Percentiles rank a stretch among this genome's conserved stretches.
These are phyloP conservation scores for Brachionus sp. DNA, from an alignment of 1,140 invertebrate genomes.

Conservation along the genomic window DNA sequence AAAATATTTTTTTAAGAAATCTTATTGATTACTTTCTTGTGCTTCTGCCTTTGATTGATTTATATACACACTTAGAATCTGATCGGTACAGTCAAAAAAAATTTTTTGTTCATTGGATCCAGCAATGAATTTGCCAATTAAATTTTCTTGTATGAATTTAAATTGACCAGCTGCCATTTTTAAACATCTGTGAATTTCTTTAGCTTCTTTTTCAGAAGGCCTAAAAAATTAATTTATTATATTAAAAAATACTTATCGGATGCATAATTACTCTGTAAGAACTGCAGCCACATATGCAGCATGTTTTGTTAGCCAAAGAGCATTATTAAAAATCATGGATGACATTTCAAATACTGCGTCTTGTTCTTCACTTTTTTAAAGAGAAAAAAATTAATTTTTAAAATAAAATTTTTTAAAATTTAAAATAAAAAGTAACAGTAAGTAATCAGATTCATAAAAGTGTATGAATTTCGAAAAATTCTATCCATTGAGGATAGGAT, in stretches of 20 bases:
- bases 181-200: conserved; percentile 68
- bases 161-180: conserved; percentile 69
- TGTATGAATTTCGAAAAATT: too few species aligned
- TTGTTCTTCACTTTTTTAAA: conserved; percentile 59
- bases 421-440: too few species aligned
- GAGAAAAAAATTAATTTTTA: conserved; percentile 4
- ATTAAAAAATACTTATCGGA: background rate
- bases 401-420: too few species aligned
- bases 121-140: conserved; percentile 54
- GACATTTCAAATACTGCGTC: conserved; percentile 68
- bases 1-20: background rate
- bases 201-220: conserved; percentile 68
- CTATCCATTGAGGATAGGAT: too few species aligned
- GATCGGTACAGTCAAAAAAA: conserved; percentile 65
- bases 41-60: conserved; percentile 71
- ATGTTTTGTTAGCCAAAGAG: conserved; percentile 71
- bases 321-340: conserved; percentile 65
- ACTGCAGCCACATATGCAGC: conserved; percentile 66
- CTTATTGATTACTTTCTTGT: conserved; percentile 65
- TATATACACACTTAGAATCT: conserved; percentile 67
- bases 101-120: conserved; percentile 60
- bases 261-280: conserved; percentile 59
- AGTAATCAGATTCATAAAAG: too few species aligned
- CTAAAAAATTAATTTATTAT: conserved; percentile 48
- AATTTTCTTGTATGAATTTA: conserved; percentile 56